These are phyloP conservation scores for Semaprochilodus insignis DNA, from an alignment of 2,797 vertebrate genomes.

Conservation along the genomic window DNA sequence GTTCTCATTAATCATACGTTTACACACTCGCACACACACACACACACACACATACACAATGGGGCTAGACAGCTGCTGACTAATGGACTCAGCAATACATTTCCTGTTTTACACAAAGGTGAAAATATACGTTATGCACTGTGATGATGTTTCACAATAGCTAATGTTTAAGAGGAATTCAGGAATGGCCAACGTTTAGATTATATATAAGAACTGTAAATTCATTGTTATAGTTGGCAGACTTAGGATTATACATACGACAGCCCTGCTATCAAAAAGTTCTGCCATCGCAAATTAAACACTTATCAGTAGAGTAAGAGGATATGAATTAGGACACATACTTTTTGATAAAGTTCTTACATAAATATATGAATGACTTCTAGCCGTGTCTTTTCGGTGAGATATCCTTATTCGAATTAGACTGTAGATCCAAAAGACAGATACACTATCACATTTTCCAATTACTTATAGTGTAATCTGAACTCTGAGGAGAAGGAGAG, in stretches of 20 bases:
- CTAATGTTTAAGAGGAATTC: not conserved
- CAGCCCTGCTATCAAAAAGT: not conserved
- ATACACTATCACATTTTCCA: slow-evolving; percentile 15
- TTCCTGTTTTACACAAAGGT: slow-evolving; percentile 14
- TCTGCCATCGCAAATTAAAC: not conserved
- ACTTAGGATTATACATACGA: not conserved
- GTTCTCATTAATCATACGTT: not conserved
- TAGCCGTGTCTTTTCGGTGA: not conserved
- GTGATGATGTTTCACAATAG: not conserved
- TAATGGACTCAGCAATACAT: not conserved
- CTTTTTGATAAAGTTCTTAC: slow-evolving; percentile 13
- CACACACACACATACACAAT: not conserved
- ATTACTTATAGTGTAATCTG: slow-evolving; percentile 16
- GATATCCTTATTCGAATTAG: slow-evolving; percentile 1
- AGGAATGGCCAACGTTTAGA: not conserved
- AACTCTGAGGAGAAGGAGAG: slow-evolving; percentile 17
- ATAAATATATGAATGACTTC: slow-evolving; percentile 12
- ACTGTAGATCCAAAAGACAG: slow-evolving; percentile 17
- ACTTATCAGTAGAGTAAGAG: slow-evolving; percentile 3
- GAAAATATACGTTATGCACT: not conserved
- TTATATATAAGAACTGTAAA: not conserved
- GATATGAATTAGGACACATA: not conserved
- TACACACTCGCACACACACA: not conserved
- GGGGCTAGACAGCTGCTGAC: slow-evolving; percentile 1
- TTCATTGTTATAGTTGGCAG: not conserved